Evolutionary conservation across 2,888 invertebrate species (phyloP).

Genomic region (Protophormia terraenovae): DNA sequence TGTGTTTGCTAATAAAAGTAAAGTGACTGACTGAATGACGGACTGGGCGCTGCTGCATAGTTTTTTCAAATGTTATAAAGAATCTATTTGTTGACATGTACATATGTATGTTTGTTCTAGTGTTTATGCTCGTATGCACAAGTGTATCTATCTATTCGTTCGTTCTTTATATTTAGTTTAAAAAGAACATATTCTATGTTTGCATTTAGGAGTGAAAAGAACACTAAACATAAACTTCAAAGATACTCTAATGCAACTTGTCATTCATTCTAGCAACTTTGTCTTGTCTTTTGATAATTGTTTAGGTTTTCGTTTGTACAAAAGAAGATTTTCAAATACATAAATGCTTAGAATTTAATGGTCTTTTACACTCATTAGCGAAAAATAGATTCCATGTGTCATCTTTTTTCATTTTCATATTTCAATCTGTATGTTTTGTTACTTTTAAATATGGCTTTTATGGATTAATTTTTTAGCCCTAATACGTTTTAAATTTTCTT

Average conservation of each 20-base stretch:
- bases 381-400: conserved; percentile 58
- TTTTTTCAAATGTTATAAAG: background rate
- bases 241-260: conserved; percentile 49
- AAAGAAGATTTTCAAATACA: background rate
- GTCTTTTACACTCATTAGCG: conserved; percentile 59
- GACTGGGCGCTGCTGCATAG: background rate
- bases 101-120: background rate
- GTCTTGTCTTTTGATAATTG: conserved; percentile 49
- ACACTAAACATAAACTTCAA: conserved; percentile 4
- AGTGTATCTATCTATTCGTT: no score
- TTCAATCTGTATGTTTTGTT: background rate
- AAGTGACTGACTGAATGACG: background rate
- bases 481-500: background rate
- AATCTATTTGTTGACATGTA: background rate
- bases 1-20: conserved; percentile 59
- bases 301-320: background rate
- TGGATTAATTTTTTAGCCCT: conserved; percentile 3
- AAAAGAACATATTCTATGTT: conserved; percentile 29
- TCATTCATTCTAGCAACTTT: conserved; percentile 31
- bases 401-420: conserved; percentile 33
- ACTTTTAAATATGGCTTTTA: background rate
- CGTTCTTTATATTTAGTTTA: background rate
- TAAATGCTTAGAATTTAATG: conserved; percentile 32
- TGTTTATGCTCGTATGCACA: background rate
- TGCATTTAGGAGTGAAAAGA: background rate